A percentile compares a stretch with the other conserved stretches of the same genome.
These are phyloP conservation scores for Sphecodes monilicornis DNA, from an alignment of 2,888 invertebrate species.

Conservation along the genomic window DNA sequence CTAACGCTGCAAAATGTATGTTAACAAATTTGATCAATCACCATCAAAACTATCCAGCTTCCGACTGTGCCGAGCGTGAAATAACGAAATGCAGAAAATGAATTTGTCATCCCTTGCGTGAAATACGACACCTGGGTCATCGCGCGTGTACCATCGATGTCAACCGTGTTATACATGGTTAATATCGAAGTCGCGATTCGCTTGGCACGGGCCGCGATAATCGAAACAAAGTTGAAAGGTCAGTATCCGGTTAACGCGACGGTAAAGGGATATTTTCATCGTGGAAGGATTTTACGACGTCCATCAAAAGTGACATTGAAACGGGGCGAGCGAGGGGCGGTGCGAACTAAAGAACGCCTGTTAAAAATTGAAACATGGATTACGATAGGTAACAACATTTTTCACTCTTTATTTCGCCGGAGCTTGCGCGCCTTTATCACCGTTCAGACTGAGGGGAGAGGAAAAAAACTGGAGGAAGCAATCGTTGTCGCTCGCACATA, in stretches of 20 bases:
- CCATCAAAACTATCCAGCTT: too few species aligned
- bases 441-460: neutral
- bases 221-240: neutral
- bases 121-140: too few species aligned
- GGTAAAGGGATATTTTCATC: neutral
- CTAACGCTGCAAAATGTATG: too few species aligned
- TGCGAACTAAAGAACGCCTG: neutral
- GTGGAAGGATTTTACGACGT: slow-evolving; percentile 1
- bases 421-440: slow-evolving; percentile 1
- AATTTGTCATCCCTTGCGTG: too few species aligned
- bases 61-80: too few species aligned
- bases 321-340: neutral
- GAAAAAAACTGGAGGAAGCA: slow-evolving; percentile 18
- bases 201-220: neutral
- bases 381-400: neutral
- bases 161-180: neutral
- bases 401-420: neutral
- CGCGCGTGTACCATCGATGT: neutral
- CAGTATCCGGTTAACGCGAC: neutral
- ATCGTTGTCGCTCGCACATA: slow-evolving; percentile 22
- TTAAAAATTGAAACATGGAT: slow-evolving; percentile 15
- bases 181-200: neutral
- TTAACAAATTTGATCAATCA: too few species aligned
- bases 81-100: too few species aligned
- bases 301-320: neutral